A percentile compares a stretch with the other conserved stretches of the same genome.
phyloP scores from a whole-genome alignment of 2,888 invertebrate species.

The Laothoe populi region DNA sequence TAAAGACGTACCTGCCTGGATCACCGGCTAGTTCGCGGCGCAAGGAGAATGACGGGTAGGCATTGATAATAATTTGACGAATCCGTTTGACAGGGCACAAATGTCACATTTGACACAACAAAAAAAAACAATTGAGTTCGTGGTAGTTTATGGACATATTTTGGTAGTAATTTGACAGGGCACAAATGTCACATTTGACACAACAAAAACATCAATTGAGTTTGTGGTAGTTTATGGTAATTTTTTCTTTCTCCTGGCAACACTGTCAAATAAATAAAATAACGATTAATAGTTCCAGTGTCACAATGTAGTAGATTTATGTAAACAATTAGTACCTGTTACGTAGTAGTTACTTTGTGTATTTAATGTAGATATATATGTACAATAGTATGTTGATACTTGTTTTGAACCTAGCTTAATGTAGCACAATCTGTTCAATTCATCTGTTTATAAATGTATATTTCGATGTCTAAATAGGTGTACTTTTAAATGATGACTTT shows the following conservation, averaged over 20 bases:
- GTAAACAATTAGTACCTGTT: constrained; percentile 18
- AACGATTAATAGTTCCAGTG: background rate
- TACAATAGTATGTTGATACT: background rate
- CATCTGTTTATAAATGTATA: background rate
- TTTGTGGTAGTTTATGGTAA: no score
- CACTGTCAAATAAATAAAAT: no score
- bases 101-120: no score
- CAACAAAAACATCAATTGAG: no score
- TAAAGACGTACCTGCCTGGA: constrained; percentile 75
- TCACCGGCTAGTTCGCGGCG: constrained; percentile 72
- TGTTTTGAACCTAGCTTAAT: background rate
- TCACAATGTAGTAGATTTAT: constrained; percentile 12
- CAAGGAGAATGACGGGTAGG: background rate
- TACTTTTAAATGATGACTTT: no score
- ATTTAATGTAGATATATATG: background rate
- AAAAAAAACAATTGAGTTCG: no score
- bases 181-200: no score
- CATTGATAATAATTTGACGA: background rate
- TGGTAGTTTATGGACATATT: no score
- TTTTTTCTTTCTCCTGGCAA: no score
- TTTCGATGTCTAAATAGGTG: no score
- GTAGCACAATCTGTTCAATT: background rate
- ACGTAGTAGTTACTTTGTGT: constrained; percentile 3
- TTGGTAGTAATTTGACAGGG: background rate
- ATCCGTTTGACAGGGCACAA: background rate